Evolutionary conservation across 2,797 vertebrate genomes (phyloP).

Genomic region (Epinephelus awoara): DNA sequence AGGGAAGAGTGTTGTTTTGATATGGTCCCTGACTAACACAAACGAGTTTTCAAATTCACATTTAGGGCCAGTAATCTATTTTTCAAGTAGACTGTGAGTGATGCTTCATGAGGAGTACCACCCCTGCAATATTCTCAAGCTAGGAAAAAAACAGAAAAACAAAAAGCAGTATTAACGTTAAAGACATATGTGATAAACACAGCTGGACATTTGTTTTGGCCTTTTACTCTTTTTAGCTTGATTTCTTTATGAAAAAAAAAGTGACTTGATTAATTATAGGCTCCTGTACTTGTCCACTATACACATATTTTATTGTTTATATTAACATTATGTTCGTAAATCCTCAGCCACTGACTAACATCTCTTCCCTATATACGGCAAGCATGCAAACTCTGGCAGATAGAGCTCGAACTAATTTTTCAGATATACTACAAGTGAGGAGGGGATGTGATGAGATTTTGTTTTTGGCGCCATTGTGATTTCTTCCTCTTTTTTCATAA

Average conservation of each 20-base stretch:
- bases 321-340: background rate
- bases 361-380: too few relatives aligned
- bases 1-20: conserved; percentile 12
- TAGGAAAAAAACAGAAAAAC: background rate
- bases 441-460: too few relatives aligned
- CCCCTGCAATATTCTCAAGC: background rate
- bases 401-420: too few relatives aligned
- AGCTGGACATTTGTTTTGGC: background rate
- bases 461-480: too few relatives aligned
- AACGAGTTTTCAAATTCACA: conserved; percentile 11
- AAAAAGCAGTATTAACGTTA: background rate
- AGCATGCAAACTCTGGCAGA: too few relatives aligned
- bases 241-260: background rate
- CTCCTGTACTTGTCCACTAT: background rate
- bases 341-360: background rate
- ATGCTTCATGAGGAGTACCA: background rate
- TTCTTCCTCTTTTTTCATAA: too few relatives aligned
- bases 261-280: background rate
- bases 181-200: background rate
- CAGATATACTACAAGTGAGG: too few relatives aligned
- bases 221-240: background rate
- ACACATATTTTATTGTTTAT: conserved; percentile 2
- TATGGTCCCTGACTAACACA: background rate
- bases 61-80: background rate
- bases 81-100: background rate